These are phyloP conservation scores for Microcebus jonahi DNA, from an alignment of 2,113 vertebrate genomes.

Conservation along the genomic window DNA sequence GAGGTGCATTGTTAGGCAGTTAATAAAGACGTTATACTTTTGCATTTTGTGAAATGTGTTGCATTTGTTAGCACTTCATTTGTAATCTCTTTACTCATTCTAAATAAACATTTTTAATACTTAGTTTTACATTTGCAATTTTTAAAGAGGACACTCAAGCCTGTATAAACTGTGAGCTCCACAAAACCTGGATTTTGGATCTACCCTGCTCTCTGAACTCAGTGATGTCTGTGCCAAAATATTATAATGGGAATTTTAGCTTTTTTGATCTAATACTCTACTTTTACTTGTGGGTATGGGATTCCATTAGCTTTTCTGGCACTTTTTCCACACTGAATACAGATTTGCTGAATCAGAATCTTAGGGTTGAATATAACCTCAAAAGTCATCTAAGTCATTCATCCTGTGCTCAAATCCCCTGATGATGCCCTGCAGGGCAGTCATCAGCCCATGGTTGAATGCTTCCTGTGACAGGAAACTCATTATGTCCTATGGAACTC, in stretches of 20 bases:
- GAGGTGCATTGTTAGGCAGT: background rate
- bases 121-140: background rate
- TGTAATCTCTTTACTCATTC: background rate
- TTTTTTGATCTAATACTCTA: background rate
- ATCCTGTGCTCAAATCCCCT: background rate
- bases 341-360: constrained; percentile 44
- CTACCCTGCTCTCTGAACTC: background rate
- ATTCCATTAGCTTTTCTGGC: constrained; percentile 25
- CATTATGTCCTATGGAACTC: background rate
- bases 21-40: background rate
- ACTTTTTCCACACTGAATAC: background rate
- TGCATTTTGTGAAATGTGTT: background rate
- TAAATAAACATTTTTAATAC: background rate
- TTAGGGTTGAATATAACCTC: background rate
- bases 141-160: background rate
- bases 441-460: background rate
- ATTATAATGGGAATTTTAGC: background rate
- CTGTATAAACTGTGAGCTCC: background rate
- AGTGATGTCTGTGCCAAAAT: background rate
- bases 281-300: background rate
- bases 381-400: background rate
- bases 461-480: constrained; percentile 44
- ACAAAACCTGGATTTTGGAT: background rate
- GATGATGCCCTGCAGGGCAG: background rate
- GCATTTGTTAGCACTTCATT: background rate